Conservation (phyloP, 2,888 invertebrate species). For the Boloria euphrosyne region DNA sequence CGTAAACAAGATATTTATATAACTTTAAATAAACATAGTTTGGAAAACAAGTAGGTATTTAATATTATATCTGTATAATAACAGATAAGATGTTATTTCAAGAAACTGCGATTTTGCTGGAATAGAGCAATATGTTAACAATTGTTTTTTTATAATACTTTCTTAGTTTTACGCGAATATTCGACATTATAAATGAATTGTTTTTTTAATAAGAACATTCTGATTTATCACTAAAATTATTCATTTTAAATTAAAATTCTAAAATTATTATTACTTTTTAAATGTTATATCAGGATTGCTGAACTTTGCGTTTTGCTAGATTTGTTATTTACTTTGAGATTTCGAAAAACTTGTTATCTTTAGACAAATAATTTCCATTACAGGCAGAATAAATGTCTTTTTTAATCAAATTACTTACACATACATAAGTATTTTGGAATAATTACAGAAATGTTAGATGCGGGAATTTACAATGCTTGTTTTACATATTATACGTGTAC, state of each 20-base stretch:
- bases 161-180: too few relatives aligned
- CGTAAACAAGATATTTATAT: constrained; percentile 30
- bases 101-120: neutral
- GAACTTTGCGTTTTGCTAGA: constrained; percentile 15
- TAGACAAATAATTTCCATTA: constrained; percentile 1
- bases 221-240: too few relatives aligned
- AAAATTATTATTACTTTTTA: constrained; percentile 3
- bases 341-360: constrained; percentile 7
- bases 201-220: constrained; percentile 1
- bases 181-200: too few relatives aligned
- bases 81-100: constrained; percentile 8
- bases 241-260: too few relatives aligned
- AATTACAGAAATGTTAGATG: too few relatives aligned
- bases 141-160: neutral
- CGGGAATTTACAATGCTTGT: too few relatives aligned
- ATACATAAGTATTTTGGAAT: too few relatives aligned
- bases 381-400: neutral
- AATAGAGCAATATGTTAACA: neutral
- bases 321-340: constrained; percentile 13
- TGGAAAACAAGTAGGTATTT: constrained; percentile 14
- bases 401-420: neutral
- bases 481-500: too few relatives aligned
- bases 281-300: constrained; percentile 14
- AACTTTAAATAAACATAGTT: constrained; percentile 24
- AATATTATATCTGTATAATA: too few relatives aligned